Percentiles rank a stretch among this genome's conserved stretches.
Conservation (phyloP, 2,797 vertebrate species). For the Danio albolineatus region DNA sequence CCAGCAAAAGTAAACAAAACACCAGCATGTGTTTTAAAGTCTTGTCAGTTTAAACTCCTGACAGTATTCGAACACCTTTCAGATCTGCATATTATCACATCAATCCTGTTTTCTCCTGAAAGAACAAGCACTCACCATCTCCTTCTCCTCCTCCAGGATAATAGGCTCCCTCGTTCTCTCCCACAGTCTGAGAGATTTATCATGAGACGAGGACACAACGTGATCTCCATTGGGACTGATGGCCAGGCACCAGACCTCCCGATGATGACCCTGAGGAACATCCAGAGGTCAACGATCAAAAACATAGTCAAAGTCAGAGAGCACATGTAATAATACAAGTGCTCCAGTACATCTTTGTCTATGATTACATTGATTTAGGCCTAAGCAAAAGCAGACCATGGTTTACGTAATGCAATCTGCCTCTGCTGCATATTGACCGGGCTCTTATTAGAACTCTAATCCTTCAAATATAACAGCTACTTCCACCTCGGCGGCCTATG, state of each 20-base stretch:
- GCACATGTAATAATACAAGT: slow-evolving; percentile 4
- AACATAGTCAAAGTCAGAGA: neutral
- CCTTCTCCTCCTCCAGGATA: slow-evolving; percentile 93
- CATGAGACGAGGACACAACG: slow-evolving; percentile 91
- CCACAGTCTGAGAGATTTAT: slow-evolving; percentile 96
- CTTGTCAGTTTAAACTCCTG: too few relatives aligned
- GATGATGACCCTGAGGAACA: slow-evolving; percentile 88
- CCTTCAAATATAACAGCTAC: slow-evolving; percentile 28
- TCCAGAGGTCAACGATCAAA: slow-evolving; percentile 17
- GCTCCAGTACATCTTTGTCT: neutral
- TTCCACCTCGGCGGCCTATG: slow-evolving; percentile 24
- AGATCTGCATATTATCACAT: neutral
- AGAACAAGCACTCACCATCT: slow-evolving; percentile 84
- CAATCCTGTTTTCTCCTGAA: neutral
- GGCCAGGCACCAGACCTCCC: slow-evolving; percentile 93
- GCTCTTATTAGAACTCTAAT: slow-evolving; percentile 24
- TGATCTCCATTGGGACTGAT: slow-evolving; percentile 95
- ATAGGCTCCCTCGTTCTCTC: slow-evolving; percentile 94
- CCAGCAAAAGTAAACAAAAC: too few relatives aligned
- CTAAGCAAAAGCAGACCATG: slow-evolving; percentile 42
- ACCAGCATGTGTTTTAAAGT: too few relatives aligned
- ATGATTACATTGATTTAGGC: slow-evolving; percentile 7
- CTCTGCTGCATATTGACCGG: slow-evolving; percentile 31
- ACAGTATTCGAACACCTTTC: neutral
- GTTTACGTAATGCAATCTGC: slow-evolving; percentile 41